Conservation (phyloP, 2,888 invertebrate genomes). For the Zygothrica quintamaculata region DNA sequence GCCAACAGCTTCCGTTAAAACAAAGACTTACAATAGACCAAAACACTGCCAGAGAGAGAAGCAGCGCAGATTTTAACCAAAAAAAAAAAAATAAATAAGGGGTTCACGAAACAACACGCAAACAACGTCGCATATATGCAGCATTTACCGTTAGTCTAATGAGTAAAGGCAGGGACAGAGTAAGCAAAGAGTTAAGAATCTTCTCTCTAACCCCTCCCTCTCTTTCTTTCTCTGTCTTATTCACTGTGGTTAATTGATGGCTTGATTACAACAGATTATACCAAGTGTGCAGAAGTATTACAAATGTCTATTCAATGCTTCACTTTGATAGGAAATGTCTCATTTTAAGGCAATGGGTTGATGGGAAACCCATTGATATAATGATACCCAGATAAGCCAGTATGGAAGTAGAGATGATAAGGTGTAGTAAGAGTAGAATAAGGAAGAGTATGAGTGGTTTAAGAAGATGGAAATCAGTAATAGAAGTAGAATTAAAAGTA, state of each 20-base stretch:
- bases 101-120: conserved; percentile 52
- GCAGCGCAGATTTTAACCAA: too few species aligned
- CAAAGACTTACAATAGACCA: conserved; percentile 40
- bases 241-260: conserved; percentile 46
- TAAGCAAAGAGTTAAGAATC: conserved; percentile 1
- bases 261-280: conserved; percentile 25
- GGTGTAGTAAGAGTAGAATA: too few species aligned
- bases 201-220: too few species aligned
- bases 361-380: conserved; percentile 1
- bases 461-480: too few species aligned
- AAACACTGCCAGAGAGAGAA: neutral
- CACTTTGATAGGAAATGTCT: conserved; percentile 36
- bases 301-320: neutral
- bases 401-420: too few species aligned
- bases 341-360: conserved; percentile 29
- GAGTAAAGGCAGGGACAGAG: conserved; percentile 2
- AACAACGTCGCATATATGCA: conserved; percentile 62
- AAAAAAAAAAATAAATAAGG: too few species aligned
- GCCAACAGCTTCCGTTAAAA: conserved; percentile 80
- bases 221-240: too few species aligned
- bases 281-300: conserved; percentile 1
- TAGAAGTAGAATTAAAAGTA: too few species aligned
- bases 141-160: conserved; percentile 72
- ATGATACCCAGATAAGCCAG: too few species aligned
- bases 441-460: too few species aligned